Evolutionary conservation across 2,113 vertebrate genomes (phyloP).

Genomic region (Piaya cayana): DNA sequence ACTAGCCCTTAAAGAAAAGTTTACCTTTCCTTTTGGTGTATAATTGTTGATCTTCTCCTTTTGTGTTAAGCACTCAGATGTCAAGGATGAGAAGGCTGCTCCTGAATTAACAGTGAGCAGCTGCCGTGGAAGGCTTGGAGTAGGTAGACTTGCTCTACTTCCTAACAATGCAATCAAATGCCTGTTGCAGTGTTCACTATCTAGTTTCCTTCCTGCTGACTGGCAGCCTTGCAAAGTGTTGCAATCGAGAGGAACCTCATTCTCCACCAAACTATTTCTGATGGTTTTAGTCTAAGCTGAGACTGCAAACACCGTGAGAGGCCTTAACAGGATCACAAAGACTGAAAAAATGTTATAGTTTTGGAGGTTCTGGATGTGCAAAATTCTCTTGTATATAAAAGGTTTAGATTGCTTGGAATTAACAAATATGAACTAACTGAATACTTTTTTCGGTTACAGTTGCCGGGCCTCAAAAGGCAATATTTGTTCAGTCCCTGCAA

Average conservation of each 20-base stretch:
- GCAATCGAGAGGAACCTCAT: not conserved
- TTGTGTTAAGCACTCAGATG: not conserved
- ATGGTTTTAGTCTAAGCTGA: not conserved
- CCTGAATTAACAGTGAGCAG: not conserved
- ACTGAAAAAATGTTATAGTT: not conserved
- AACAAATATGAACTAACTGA: not conserved
- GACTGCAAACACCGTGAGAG: not conserved
- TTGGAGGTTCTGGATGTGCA: not conserved
- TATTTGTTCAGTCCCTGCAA: not conserved
- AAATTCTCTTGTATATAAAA: not conserved
- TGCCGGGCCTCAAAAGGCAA: not conserved
- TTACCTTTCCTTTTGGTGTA: not conserved
- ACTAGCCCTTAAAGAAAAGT: not conserved
- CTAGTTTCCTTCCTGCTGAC: not conserved
- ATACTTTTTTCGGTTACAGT: not conserved
- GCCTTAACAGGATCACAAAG: not conserved
- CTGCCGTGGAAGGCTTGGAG: not conserved
- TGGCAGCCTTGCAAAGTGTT: not conserved
- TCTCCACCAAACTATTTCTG: not conserved
- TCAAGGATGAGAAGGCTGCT: not conserved
- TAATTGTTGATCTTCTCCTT: not conserved
- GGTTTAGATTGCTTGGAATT: not conserved
- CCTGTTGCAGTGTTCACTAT: not conserved
- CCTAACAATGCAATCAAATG: rapidly evolving
- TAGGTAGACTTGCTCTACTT: not conserved